Evolutionary conservation across 1,140 invertebrate species (phyloP), one percentile per base, ranked within the genome.

Genomic region (Drosophila subpulchrella): DNA sequence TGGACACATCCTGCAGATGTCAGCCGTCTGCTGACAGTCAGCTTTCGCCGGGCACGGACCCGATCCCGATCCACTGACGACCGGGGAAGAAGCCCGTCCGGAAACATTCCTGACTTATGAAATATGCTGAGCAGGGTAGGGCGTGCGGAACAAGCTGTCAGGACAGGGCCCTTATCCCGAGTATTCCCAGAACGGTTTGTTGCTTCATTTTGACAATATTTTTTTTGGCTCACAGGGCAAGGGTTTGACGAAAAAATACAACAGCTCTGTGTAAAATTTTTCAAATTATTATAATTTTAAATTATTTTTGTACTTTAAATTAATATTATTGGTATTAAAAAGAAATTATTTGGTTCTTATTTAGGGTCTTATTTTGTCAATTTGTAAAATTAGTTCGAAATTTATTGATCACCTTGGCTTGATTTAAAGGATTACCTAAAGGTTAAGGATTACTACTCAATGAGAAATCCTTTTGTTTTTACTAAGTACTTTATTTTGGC

Each of bases 101-200:
- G 53, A 62, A 74, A 66, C 76, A 78, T 85, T 85, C 81, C 54
- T 75, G 73, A 61, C 74, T 78, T 81, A 81, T 85, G 74, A 82
- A 84, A 83, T 84, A 75, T 83, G 60, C 56, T 72, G 76, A 56
- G 75, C 59, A 78, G 68, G 51, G 56, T 61, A 56, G 42, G 75
- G 54, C 72, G 20, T 53, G 50, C 39, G 66, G 39, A 53, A 72
- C 41, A 53, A 48, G 39, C 71, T 42, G 27, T 51, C 60, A 74
- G 65, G 10, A 48, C 50, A 15, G 54, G 50, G 36, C 12, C 42
- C 51, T 36, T 12, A 30, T 27, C 38, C 36, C 15, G 34, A 8
- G 30, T 11, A 13, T 30, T 51, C 8, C 38, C 6, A 15, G 12
- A 36, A 34, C 11, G 11, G 30, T 30, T 68, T 57, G 36, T 56